Conservation (phyloP, 1,140 invertebrate genomes). For the Scaptomyza pallida region DNA sequence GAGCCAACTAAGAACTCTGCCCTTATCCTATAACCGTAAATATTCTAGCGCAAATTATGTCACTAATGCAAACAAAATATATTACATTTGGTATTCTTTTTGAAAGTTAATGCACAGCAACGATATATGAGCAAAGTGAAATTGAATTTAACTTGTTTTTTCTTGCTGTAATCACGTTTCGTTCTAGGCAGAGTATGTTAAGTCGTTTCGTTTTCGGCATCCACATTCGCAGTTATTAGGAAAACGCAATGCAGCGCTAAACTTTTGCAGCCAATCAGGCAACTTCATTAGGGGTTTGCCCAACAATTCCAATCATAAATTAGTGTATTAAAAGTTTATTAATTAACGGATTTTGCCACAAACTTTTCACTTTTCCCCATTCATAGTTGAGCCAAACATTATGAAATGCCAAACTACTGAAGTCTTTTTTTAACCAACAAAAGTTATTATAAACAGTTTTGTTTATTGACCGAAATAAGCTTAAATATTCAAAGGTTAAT, state of each 20-base stretch:
- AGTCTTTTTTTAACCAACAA: too few relatives aligned
- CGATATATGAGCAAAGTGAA: background rate
- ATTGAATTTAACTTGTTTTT: background rate
- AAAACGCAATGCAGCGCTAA: conserved; percentile 1
- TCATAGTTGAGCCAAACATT: conserved; percentile 9
- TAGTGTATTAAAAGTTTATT: conserved; percentile 59
- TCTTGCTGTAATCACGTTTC: background rate
- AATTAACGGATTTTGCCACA: conserved; percentile 51
- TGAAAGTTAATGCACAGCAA: background rate
- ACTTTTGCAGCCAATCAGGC: conserved; percentile 23
- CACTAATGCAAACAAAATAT: background rate
- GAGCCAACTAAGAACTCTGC: background rate
- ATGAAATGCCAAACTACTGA: background rate
- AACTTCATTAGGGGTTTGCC: conserved; percentile 17
- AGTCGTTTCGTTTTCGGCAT: background rate
- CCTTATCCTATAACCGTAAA: background rate
- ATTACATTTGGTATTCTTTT: background rate
- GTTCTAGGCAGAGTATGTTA: background rate
- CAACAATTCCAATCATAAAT: conserved; percentile 33
- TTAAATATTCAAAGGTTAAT: too few relatives aligned
- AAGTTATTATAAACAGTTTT: too few relatives aligned
- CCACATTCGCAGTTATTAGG: background rate
- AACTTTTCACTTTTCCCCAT: conserved; percentile 17
- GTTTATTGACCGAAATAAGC: too few relatives aligned
- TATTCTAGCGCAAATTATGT: background rate